Evolutionary conservation across 2,888 invertebrate species (phyloP), one percentile per base, ranked within the genome.

Genomic region (Rhaphigaster nebulosa): DNA sequence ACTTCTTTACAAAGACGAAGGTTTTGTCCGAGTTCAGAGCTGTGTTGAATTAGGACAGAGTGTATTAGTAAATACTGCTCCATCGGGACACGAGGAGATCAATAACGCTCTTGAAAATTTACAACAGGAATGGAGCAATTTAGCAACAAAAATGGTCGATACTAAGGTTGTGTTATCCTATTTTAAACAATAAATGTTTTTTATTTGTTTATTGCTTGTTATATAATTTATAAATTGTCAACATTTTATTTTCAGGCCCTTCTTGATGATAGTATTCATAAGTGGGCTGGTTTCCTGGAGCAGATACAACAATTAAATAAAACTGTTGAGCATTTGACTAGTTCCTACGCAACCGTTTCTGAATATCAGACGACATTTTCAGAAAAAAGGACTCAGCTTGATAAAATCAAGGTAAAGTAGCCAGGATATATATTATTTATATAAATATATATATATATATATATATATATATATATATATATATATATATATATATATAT

Each of bases 1-100:
- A 87, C 94, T 98, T 87, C 94, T 98, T n/a, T 96, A 97, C 91
- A 99, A 98, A 94, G 99, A 99, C 93, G 98, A 98, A 94, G 98
- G 98, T 8, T 98, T 98, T 93, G 95, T 96, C 0, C 97, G 97
- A 94, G 97, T 98, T 54, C 98, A 99, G 93, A 96, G 96, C 89
- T 95, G 98, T 80, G 97, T 98, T n/a, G 98, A 98, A 93, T 94
- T 97, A 92, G 98, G 98, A 0, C 99, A 99, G 94, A 96, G 96
- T 92, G 97, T 98, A 0, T 94, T 98, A 93, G 97, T 97, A 0
- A 98, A 98, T 93, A 98, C 99, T 0, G 97, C 98, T 0, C 97
- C 97, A 1, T 94, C 96, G 60, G 99, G 99, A 0, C 98, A 99
- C 92, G 96, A 97, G 92, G 95, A 96, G 52, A 98, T 99, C 90